These are phyloP conservation scores for Zaprionus nigranus DNA, from an alignment of 1,140 invertebrate genomes.

Conservation along the genomic window DNA sequence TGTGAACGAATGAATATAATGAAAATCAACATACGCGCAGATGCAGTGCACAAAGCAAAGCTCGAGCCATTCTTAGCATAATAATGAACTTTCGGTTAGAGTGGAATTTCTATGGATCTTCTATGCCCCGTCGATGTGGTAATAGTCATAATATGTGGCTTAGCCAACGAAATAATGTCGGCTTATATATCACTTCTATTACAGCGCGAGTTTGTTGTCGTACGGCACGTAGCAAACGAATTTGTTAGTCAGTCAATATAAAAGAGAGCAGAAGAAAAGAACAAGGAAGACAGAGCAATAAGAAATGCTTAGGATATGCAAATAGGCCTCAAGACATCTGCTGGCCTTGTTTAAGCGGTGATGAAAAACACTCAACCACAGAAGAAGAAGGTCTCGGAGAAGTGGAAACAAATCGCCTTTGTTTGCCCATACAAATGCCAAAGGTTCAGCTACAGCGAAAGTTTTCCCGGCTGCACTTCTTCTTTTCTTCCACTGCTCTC, in stretches of 20 bases:
- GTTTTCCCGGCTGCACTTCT: conserved; percentile 16
- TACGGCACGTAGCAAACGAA: conserved; percentile 59
- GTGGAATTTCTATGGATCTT: conserved; percentile 28
- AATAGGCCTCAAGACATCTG: conserved; percentile 21
- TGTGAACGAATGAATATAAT: conserved; percentile 69
- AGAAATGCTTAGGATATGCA: conserved; percentile 44
- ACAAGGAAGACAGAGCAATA: conserved; percentile 1
- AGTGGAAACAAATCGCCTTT: conserved; percentile 30
- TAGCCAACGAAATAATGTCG: conserved; percentile 35
- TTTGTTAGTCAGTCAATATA: conserved; percentile 57
- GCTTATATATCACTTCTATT: conserved; percentile 27
- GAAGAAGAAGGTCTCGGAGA: background rate
- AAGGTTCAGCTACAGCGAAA: conserved; percentile 41
- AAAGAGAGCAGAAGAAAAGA: conserved; percentile 16
- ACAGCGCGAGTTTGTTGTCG: conserved; percentile 4
- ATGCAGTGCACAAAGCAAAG: conserved; percentile 41
- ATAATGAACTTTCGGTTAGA: conserved; percentile 54
- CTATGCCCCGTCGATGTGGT: conserved; percentile 23
- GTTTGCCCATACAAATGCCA: conserved; percentile 19
- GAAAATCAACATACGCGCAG: conserved; percentile 43
- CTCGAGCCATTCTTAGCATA: conserved; percentile 49
- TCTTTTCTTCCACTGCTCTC: too few species aligned
- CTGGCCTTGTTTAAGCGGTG: conserved; percentile 1
- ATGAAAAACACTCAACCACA: conserved; percentile 1
- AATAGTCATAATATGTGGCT: conserved; percentile 48